These are phyloP conservation scores for Drosophila parvula DNA, from an alignment of 1,140 invertebrate species.

Conservation along the genomic window DNA sequence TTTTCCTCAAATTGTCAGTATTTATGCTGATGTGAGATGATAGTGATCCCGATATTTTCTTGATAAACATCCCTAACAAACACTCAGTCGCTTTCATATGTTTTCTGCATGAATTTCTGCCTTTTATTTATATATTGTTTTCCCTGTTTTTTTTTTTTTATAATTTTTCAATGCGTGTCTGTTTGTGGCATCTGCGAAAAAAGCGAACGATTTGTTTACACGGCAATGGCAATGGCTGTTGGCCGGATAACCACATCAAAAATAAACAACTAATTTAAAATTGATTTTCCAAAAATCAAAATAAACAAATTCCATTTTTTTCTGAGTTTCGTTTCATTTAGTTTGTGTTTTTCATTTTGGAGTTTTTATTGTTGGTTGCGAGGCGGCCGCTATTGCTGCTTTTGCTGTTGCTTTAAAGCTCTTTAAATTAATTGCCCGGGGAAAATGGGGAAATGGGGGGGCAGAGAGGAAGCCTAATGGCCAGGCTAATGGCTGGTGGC, in stretches of 20 bases:
- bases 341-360: slow-evolving; percentile 25
- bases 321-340: slow-evolving; percentile 41
- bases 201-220: slow-evolving; percentile 72
- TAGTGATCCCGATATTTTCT: background rate
- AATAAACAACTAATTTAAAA: slow-evolving; percentile 75
- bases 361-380: slow-evolving; percentile 34
- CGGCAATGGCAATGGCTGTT: slow-evolving; percentile 47
- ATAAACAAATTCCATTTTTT: slow-evolving; percentile 62
- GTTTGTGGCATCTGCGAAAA: slow-evolving; percentile 70
- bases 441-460: background rate
- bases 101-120: slow-evolving; percentile 19
- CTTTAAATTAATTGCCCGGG: slow-evolving; percentile 59
- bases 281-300: slow-evolving; percentile 79
- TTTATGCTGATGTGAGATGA: background rate
- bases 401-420: slow-evolving; percentile 48
- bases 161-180: slow-evolving; percentile 52
- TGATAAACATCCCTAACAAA: background rate
- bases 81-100: slow-evolving; percentile 8
- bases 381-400: background rate
- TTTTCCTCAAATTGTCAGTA: background rate
- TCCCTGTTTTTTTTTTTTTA: slow-evolving; percentile 28
- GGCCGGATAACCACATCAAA: slow-evolving; percentile 79
- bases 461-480: slow-evolving; percentile 24
- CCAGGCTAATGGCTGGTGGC: slow-evolving; percentile 62
- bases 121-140: slow-evolving; percentile 32